A percentile compares a stretch with the other conserved stretches of the same genome.
Conservation (phyloP, 2,888 invertebrate genomes). For the Brachylomia viminalis region DNA sequence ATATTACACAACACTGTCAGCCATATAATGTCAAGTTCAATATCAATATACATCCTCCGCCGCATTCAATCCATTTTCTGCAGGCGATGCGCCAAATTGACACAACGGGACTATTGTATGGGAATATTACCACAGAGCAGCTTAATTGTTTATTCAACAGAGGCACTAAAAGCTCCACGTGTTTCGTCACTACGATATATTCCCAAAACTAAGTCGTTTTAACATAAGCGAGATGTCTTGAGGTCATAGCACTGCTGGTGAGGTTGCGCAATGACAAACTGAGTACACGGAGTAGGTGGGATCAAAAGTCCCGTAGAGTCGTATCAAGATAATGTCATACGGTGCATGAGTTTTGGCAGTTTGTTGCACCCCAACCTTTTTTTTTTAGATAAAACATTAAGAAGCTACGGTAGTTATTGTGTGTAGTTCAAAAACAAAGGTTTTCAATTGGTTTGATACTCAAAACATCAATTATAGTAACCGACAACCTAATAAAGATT, state of each 20-base stretch:
- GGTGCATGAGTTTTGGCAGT: not conserved
- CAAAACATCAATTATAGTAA: not conserved
- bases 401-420: not conserved
- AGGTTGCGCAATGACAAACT: constrained; percentile 54
- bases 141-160: constrained; percentile 43
- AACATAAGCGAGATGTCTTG: constrained; percentile 51
- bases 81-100: constrained; percentile 34
- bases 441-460: not conserved
- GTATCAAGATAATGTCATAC: not conserved
- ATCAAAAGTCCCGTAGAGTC: constrained; percentile 33
- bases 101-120: constrained; percentile 42
- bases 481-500: not conserved
- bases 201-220: constrained; percentile 57
- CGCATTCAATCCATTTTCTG: constrained; percentile 18
- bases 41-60: constrained; percentile 42
- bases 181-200: constrained; percentile 47
- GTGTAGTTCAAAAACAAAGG: not conserved
- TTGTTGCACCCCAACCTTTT: not conserved
- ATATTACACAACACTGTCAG: constrained; percentile 14
- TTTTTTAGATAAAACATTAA: not conserved
- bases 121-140: constrained; percentile 18
- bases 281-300: constrained; percentile 16
- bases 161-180: constrained; percentile 26
- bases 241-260: constrained; percentile 61
- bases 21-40: constrained; percentile 37